phyloP scores from a whole-genome alignment of 2,888 invertebrate species.

The Drosophila peninsularis region DNA sequence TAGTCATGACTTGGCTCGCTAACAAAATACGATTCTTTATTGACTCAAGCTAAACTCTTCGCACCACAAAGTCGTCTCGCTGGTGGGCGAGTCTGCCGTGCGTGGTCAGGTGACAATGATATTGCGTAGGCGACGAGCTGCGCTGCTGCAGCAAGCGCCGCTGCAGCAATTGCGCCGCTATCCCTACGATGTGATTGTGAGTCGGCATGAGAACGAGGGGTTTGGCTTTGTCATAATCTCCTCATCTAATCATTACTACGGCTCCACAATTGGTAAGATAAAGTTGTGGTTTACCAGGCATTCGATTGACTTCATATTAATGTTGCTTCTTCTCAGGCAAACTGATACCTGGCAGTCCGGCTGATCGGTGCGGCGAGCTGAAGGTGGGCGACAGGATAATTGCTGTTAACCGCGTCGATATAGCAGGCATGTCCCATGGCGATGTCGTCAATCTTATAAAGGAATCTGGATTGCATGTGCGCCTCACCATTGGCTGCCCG shows the following conservation, averaged over 20 bases:
- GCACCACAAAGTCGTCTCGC: conserved; percentile 96
- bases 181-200: conserved; percentile 97
- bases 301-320: neutral
- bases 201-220: conserved; percentile 96
- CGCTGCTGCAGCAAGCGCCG: conserved; percentile 49
- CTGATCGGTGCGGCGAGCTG: conserved; percentile 95
- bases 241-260: conserved; percentile 91
- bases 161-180: conserved; percentile 71
- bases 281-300: neutral
- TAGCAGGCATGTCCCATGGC: conserved; percentile 96
- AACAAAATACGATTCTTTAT: conserved; percentile 18
- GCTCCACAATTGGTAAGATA: conserved; percentile 92
- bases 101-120: conserved; percentile 94
- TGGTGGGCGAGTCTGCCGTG: conserved; percentile 95
- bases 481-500: conserved; percentile 89
- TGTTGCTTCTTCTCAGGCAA: conserved; percentile 87
- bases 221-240: conserved; percentile 99
- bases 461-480: conserved; percentile 96
- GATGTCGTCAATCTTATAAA: conserved; percentile 99
- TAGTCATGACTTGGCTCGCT: neutral
- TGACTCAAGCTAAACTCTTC: conserved; percentile 89
- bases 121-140: conserved; percentile 86
- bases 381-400: conserved; percentile 98
- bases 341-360: conserved; percentile 97
- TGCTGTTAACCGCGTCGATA: conserved; percentile 96